A percentile compares a stretch with the other conserved stretches of the same genome.
Evolutionary conservation across 2,113 vertebrate species (phyloP).

Genomic region (Elgaria multicarinata): DNA sequence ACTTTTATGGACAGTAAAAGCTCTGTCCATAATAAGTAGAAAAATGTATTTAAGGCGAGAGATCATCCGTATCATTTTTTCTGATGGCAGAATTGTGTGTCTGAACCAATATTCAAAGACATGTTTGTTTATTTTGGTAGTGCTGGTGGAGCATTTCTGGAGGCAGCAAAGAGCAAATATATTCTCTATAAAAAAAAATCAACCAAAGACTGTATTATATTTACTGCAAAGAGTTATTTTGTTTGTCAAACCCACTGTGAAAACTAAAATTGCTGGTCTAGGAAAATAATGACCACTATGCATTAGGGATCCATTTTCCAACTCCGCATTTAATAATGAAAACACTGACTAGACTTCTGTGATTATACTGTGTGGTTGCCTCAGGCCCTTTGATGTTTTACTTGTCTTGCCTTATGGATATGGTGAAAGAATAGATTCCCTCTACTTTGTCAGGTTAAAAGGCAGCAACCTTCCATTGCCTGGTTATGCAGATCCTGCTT

Average conservation of each 20-base stretch:
- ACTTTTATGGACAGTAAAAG: background rate
- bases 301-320: constrained; percentile 1
- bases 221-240: background rate
- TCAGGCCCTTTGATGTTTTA: background rate
- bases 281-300: background rate
- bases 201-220: background rate
- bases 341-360: background rate
- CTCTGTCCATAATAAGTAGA: background rate
- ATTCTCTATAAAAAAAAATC: background rate
- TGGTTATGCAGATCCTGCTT: background rate
- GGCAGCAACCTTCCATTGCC: background rate
- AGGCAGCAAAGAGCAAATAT: too few relatives aligned
- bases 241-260: background rate
- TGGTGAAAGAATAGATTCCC: background rate
- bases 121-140: too few relatives aligned
- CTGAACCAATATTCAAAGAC: background rate
- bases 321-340: background rate
- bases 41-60: background rate
- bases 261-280: background rate
- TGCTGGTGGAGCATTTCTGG: too few relatives aligned
- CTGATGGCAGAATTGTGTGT: background rate
- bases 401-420: background rate
- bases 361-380: background rate
- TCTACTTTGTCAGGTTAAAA: background rate
- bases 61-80: background rate